Evolutionary conservation across 2,888 invertebrate species (phyloP).

Genomic region (Syritta pipiens): DNA sequence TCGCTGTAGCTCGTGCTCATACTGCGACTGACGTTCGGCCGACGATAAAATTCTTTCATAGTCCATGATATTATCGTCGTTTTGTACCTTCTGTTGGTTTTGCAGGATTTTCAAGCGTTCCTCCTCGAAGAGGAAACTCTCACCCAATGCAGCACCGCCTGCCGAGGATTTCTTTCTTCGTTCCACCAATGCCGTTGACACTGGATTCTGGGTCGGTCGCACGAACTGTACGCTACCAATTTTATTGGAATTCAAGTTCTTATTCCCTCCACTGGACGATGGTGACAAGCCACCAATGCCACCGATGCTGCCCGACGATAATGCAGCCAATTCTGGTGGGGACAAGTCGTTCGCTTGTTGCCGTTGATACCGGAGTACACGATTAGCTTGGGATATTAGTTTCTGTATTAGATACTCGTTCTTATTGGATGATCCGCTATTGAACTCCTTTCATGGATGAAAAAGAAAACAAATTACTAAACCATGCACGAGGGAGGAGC

Average conservation of each 20-base stretch:
- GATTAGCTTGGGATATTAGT: slow-evolving; percentile 78
- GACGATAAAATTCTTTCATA: slow-evolving; percentile 77
- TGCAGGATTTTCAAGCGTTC: slow-evolving; percentile 78
- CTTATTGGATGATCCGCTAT: slow-evolving; percentile 71
- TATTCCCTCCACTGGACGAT: slow-evolving; percentile 37
- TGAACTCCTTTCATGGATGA: slow-evolving; percentile 60
- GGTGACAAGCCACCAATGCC: slow-evolving; percentile 34
- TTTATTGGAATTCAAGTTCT: slow-evolving; percentile 60
- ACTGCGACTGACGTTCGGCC: slow-evolving; percentile 77
- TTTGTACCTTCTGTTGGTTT: slow-evolving; percentile 79
- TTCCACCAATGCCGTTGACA: slow-evolving; percentile 68
- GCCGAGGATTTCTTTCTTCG: slow-evolving; percentile 74
- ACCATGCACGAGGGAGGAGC: not conserved
- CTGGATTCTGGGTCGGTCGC: slow-evolving; percentile 73
- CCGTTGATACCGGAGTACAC: slow-evolving; percentile 75
- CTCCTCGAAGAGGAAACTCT: slow-evolving; percentile 78
- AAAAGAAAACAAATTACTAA: not conserved
- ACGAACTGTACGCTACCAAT: slow-evolving; percentile 75
- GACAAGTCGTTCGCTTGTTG: slow-evolving; percentile 66
- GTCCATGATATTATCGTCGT: slow-evolving; percentile 76
- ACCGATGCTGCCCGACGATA: slow-evolving; percentile 41
- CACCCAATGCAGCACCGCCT: slow-evolving; percentile 72
- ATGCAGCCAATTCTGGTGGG: slow-evolving; percentile 46
- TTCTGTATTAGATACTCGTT: slow-evolving; percentile 78
- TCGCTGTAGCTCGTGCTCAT: slow-evolving; percentile 78